These are phyloP conservation scores for Poicephalus gulielmi DNA, from an alignment of 2,113 vertebrate species.

Conservation along the genomic window DNA sequence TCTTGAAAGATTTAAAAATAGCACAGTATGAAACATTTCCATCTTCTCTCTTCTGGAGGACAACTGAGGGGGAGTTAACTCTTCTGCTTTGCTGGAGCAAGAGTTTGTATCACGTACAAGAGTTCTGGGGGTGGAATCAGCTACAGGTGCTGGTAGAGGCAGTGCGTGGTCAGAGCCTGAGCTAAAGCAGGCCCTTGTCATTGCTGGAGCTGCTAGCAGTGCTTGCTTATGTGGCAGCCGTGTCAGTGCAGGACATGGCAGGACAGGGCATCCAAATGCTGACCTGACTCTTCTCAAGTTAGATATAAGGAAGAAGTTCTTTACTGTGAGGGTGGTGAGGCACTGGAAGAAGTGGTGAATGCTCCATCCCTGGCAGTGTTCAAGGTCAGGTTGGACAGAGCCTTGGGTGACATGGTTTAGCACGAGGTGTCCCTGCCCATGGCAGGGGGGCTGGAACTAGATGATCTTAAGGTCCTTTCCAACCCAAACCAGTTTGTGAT, in stretches of 20 bases:
- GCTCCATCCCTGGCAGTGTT: background rate
- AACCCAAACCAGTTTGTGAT: background rate
- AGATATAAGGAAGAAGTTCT: background rate
- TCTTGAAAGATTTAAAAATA: slow-evolving; percentile 64
- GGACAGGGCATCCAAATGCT: background rate
- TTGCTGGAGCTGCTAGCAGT: background rate
- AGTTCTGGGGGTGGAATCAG: background rate
- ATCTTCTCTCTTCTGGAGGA: slow-evolving; percentile 31
- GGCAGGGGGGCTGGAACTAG: background rate
- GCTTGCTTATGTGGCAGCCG: fast-evolving
- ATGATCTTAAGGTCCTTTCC: background rate
- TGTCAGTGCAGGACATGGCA: background rate
- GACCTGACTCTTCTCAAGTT: background rate
- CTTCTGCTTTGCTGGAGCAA: slow-evolving; percentile 24
- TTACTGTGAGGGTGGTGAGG: background rate
- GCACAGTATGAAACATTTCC: slow-evolving; percentile 46
- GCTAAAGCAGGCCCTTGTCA: background rate
- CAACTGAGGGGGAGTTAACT: slow-evolving; percentile 44
- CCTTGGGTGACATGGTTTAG: background rate
- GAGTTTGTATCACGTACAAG: background rate
- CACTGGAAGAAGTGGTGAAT: background rate
- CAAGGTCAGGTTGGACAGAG: background rate
- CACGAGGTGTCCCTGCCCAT: background rate
- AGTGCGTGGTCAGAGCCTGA: background rate
- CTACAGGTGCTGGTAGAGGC: background rate